phyloP scores from a whole-genome alignment of 2,113 vertebrate genomes.

The Aphelocoma coerulescens region DNA sequence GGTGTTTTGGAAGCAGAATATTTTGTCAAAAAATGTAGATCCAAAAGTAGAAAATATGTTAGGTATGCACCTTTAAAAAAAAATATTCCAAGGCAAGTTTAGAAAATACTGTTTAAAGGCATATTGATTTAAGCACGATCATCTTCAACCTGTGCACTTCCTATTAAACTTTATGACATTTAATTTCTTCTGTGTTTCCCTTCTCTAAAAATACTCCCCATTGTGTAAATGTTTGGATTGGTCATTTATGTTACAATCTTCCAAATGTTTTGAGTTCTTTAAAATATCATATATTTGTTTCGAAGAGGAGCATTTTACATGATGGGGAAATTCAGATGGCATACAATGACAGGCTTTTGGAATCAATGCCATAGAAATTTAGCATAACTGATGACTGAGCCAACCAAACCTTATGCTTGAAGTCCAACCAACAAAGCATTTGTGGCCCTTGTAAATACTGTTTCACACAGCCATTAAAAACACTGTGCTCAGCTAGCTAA shows the following conservation, averaged over 20 bases:
- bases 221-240: not conserved
- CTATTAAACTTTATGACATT: not conserved
- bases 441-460: not conserved
- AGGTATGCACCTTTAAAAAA: not conserved
- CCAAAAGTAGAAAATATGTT: not conserved
- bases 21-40: not conserved
- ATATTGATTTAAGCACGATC: not conserved
- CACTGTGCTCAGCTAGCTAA: not conserved
- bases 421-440: not conserved
- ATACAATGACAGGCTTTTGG: not conserved
- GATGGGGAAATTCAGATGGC: not conserved
- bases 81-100: not conserved
- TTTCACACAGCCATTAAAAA: not conserved
- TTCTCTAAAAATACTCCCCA: not conserved
- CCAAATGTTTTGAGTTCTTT: not conserved
- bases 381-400: not conserved
- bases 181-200: not conserved
- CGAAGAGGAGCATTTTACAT: not conserved
- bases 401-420: not conserved
- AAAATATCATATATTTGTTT: not conserved
- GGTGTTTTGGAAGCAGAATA: not conserved
- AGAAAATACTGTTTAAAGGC: not conserved
- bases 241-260: not conserved
- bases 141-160: not conserved
- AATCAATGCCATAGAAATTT: not conserved